Conservation (phyloP, 2,113 vertebrate species). For the Isichthys henryi region DNA sequence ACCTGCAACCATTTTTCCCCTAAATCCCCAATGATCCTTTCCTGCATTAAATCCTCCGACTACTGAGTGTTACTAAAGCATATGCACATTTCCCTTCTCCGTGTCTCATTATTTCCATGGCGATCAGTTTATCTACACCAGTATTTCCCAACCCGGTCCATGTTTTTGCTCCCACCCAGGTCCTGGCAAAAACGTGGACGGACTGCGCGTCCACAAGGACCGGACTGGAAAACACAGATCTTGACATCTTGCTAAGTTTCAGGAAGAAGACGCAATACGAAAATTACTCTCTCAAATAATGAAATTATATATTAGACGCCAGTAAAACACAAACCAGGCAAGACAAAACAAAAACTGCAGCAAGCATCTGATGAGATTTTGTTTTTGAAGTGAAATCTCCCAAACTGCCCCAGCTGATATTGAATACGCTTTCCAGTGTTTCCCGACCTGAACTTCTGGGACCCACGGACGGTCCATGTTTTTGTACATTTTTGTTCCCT, state of each 20-base stretch:
- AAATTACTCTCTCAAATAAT: background rate
- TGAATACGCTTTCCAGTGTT: background rate
- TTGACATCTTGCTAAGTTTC: conserved; percentile 35
- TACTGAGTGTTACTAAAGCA: conserved; percentile 72
- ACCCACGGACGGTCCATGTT: background rate
- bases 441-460: background rate
- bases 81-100: conserved; percentile 58
- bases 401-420: background rate
- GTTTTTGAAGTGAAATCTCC: background rate
- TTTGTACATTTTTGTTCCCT: background rate
- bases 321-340: background rate
- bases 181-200: background rate
- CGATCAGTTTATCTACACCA: conserved; percentile 26
- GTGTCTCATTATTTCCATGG: conserved; percentile 55
- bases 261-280: background rate
- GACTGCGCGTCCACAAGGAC: background rate
- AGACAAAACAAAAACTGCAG: conserved; percentile 16
- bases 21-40: conserved; percentile 50
- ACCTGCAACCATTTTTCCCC: conserved; percentile 29
- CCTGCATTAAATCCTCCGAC: conserved; percentile 62
- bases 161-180: background rate
- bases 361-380: background rate
- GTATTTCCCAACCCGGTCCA: background rate
- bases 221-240: background rate
- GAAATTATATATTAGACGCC: background rate